A percentile compares a stretch with the other conserved stretches of the same genome.
These are phyloP conservation scores for Serinus canaria DNA, from an alignment of 2,113 vertebrate genomes.

Conservation along the genomic window DNA sequence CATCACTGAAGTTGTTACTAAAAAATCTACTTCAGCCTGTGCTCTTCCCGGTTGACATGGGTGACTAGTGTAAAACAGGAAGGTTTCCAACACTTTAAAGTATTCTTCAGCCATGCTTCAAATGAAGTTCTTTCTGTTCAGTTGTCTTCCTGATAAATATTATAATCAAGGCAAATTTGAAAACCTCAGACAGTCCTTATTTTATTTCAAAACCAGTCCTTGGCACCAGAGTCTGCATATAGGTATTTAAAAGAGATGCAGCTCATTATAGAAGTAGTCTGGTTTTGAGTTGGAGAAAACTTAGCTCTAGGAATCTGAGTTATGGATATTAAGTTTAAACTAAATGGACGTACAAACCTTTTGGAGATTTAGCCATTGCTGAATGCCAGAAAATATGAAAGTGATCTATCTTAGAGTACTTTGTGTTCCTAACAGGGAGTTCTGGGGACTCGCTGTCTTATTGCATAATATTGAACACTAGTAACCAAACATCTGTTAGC, in stretches of 20 bases:
- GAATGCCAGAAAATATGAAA: constrained; percentile 48
- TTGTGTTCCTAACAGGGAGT: constrained; percentile 41
- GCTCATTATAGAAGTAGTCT: not conserved
- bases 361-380: not conserved
- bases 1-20: not conserved
- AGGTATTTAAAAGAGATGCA: not conserved
- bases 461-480: constrained; percentile 24
- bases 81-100: not conserved
- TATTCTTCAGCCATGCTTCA: not conserved
- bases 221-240: not conserved
- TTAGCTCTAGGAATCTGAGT: constrained; percentile 18
- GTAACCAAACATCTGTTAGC: constrained; percentile 45
- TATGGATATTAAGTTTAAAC: not conserved
- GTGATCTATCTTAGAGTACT: constrained; percentile 26
- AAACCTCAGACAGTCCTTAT: not conserved
- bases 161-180: not conserved
- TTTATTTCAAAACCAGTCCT: not conserved
- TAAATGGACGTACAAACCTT: not conserved
- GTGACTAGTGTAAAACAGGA: not conserved
- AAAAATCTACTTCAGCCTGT: not conserved
- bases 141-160: not conserved
- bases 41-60: not conserved
- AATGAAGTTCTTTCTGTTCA: not conserved
- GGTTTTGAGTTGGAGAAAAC: not conserved
- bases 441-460: constrained; percentile 29